Base-by-base conservation (phyloP, 1,140 invertebrate species). In the Penaeus indicus region DNA sequence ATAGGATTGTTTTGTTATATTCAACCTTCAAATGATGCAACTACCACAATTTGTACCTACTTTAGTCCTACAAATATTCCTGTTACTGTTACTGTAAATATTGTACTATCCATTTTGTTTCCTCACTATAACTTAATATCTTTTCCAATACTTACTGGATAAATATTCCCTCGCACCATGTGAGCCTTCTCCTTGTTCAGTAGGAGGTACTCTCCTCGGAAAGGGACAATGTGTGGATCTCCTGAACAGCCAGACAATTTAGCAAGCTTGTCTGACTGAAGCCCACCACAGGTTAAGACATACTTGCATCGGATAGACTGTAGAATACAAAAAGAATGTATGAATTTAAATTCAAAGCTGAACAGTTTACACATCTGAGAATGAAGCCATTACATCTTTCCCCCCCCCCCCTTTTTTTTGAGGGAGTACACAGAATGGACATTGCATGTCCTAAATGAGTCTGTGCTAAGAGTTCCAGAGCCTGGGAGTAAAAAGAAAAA, bases 161-260 rank as follows among this genome's bases (percentile, higher is more conserved):
- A 99, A 92, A 99, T 98, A 93, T 99, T 99, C n/a, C 97, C 96
- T 90, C 95, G 96, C 75, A 98, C 95, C 84, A 99, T 93, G 92
- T 97, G 92, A 89, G 94, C 94, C 92, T 98, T 99, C 79, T 96
- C 94, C 80, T 95, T 95, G 78, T 95, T 95, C 32, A 99, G 92
- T 62, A 97, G 92, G 16, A 99, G 94, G 94, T 99, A 99, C 94
- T 99, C 98, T 61, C 99, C 99, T 91, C 99, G 95, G 92, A 99
- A 98, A 27, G 99, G 99, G 63, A 99, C 95, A 91, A 99, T 98
- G 92, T 95, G 95, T n/a, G 98, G 98, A 91, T 95, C 95, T 61
- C 94, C 92, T 54, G 95, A 94, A 92, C 98, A 97, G 3, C 98
- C 98, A 21, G 97, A 97, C 92, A 98, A 93, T 86, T 96, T 94